phyloP scores from a whole-genome alignment of 1,140 invertebrate genomes.

The Cephus cinctus region DNA sequence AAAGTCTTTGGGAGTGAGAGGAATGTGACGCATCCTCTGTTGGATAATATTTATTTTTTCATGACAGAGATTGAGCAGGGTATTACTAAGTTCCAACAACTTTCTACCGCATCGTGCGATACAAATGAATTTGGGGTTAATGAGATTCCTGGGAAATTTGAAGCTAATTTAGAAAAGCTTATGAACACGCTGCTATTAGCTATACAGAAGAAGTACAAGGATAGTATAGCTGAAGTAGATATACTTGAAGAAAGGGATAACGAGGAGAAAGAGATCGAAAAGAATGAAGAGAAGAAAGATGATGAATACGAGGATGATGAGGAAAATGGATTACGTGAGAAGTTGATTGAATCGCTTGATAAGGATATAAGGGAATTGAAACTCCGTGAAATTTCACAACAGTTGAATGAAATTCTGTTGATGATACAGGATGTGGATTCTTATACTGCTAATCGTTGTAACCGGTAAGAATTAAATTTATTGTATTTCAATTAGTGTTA shows the following conservation, averaged over 20 bases:
- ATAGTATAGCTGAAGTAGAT: conserved; percentile 45
- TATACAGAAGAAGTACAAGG: conserved; percentile 72
- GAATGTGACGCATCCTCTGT: conserved; percentile 40
- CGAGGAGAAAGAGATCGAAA: conserved; percentile 13
- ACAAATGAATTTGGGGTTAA: conserved; percentile 19
- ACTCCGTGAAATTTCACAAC: conserved; percentile 46
- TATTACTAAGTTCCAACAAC: conserved; percentile 20
- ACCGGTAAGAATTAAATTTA: conserved; percentile 17
- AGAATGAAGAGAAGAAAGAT: conserved; percentile 44
- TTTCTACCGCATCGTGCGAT: too few species aligned
- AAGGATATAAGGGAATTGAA: conserved; percentile 60
- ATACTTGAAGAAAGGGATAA: conserved; percentile 5
- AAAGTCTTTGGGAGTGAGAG: conserved; percentile 44
- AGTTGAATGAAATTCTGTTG: conserved; percentile 27
- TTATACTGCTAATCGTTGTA: conserved; percentile 13
- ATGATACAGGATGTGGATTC: conserved; percentile 18
- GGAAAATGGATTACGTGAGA: conserved; percentile 55
- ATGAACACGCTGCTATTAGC: conserved; percentile 62
- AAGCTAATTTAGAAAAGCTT: conserved; percentile 57
- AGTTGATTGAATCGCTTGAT: conserved; percentile 63
- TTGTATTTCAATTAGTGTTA: not conserved
- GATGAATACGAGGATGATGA: conserved; percentile 50
- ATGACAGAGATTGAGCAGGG: conserved; percentile 21
- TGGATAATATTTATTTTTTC: conserved; percentile 33
- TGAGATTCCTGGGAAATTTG: conserved; percentile 35